Evolutionary conservation across 1,140 invertebrate species (phyloP), one percentile per base, ranked within the genome.

Genomic region (Magallana angulata): DNA sequence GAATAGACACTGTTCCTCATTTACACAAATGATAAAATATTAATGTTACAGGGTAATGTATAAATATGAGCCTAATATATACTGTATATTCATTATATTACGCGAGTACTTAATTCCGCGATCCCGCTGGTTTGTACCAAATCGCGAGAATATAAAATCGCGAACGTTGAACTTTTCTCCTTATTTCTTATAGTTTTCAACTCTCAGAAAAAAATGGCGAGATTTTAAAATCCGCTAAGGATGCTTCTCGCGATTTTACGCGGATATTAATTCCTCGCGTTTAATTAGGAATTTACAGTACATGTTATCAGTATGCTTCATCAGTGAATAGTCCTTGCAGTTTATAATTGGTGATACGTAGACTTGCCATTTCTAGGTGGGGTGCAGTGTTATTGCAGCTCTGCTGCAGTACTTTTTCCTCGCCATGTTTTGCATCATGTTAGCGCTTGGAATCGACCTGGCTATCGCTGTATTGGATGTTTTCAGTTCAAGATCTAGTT

Each of bases 391-490:
- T 2, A 82, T 87, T 82, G 85, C 85, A n/a, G 85, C 80, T 60
- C 59, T 87, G 3, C 59, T 87, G 9, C 85, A 87, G 1, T 87
- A 87, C 48, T 87, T 87, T 36, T 87, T 87, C 58, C 85, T 87
- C 1, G 76, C 80, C 9, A 87, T 82, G 58, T 87, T 87, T 82
- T 87, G 85, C 36, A 58, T 82, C 7, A 87, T 87, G 85, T 14
- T 87, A 59, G 57, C 85, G 0, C 58, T 82, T n/a, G 85, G 85
- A 0, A 82, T 82, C n/a, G 59, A 82, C 12, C 85, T 87, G 9
- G 57, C 81, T 30, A 57, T 87, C 11, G 76, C 85, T 36, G 56
- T 87, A 36, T 58, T 82, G 4, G n/a, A 60, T 7, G 85, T 87
- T 16, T 87, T 82, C 81, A 82, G 59, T 16, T 62, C 76, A 18